A percentile compares a stretch with the other conserved stretches of the same genome.
Evolutionary conservation across 2,797 vertebrate species (phyloP).

Genomic region (Steatocranus sp.): DNA sequence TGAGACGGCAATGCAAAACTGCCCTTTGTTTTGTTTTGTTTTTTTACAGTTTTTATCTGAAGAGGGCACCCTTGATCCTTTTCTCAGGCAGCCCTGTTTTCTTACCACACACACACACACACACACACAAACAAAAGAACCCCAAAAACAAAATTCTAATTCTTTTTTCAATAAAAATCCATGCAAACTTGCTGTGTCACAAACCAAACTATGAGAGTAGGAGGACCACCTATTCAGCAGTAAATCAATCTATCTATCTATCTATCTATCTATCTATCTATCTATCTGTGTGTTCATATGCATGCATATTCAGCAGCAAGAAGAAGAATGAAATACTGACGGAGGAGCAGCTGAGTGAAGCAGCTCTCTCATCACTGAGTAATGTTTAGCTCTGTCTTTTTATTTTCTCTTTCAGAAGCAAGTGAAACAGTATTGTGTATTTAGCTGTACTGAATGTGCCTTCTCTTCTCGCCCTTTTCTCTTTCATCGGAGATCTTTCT

Average conservation of each 20-base stretch:
- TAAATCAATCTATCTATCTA: not conserved
- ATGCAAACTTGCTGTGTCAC: not conserved
- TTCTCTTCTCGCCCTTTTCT: constrained; percentile 44
- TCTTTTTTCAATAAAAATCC: not conserved
- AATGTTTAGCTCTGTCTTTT: constrained; percentile 28
- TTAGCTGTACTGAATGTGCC: constrained; percentile 68
- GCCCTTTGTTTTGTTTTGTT: not conserved
- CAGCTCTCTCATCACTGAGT: constrained; percentile 39
- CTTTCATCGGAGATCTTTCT: constrained; percentile 71
- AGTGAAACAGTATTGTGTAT: constrained; percentile 65
- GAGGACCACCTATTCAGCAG: constrained; percentile 75
- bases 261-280: not conserved
- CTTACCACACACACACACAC: constrained; percentile 11
- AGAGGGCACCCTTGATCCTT: constrained; percentile 84
- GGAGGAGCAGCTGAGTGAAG: constrained; percentile 31
- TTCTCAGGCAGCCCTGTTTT: constrained; percentile 35
- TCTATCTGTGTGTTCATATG: not conserved
- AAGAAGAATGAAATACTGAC: not conserved
- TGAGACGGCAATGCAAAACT: constrained; percentile 5
- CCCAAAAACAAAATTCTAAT: not conserved
- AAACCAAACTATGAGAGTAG: not conserved
- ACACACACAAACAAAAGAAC: not conserved
- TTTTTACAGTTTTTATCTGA: constrained; percentile 53
- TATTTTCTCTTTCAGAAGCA: constrained; percentile 46
- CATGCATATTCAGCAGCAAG: constrained; percentile 2